Base-by-base conservation (phyloP, 2,797 vertebrate genomes). In the Acipenser ruthenus region DNA sequence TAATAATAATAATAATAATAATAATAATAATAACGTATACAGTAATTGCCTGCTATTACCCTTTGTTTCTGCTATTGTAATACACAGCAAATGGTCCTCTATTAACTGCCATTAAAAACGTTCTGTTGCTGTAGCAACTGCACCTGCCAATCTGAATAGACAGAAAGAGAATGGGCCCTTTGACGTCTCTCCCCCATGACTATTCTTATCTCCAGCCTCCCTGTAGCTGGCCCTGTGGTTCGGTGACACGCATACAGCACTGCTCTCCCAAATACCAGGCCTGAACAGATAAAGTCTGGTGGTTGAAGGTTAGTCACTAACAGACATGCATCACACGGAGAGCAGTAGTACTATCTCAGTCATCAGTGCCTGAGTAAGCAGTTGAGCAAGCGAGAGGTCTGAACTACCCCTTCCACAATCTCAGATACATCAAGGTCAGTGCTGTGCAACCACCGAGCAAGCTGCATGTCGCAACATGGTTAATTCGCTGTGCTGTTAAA, bases 41-140 rank as follows among this genome's bases (percentile, higher is more conserved):
- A 37, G 23, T 37, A 37, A 37, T 37, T 37, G 23, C 23, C 23
- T 58, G 11, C 13, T 58, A 58, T 58, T 58, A n/a, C 55, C 10
- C 9, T 58, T 3, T 10, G 9, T n/a, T n/a, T 15, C 12, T n/a
- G 13, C 55, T 58, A 6, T n/a, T 11, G 12, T n/a, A 13, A 13
- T n/a, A 6, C 0, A 6, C 0, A 11, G 64, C 9, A 53, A 47
- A 7, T 10, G 11, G 23, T 53, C 8, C 13, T 37, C 23, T 12
- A 48, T 13, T 10, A 55, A 15, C 23, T 6, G 5, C 18, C 5
- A 23, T 48, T 65, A 6, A 37, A 65, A 23, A 47, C 11, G 10
- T 15, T 37, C 51, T 11, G 64, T 65, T 65, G 23, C 64, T 37
- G 47, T 65, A 8, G 64, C 6, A 23, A 56, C 64, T 6, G 64